Percentiles rank a stretch among this genome's conserved stretches.
Evolutionary conservation across 2,797 vertebrate species (phyloP).

Genomic region (Mormyrops boulengeri): DNA sequence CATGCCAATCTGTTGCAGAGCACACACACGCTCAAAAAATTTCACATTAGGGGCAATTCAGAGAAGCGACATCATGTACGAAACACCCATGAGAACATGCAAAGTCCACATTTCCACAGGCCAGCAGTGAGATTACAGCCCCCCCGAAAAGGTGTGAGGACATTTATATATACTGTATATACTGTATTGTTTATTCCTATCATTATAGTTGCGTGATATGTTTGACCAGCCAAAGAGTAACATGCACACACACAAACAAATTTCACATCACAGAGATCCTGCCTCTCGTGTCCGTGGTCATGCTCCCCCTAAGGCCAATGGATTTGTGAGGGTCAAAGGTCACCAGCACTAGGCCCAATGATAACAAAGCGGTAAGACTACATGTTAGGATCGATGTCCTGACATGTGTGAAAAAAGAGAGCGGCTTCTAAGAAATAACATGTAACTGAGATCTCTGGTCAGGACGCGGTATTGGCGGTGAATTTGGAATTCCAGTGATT

Average conservation of each 20-base stretch:
- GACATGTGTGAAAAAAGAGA: not conserved
- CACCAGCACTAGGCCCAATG: slow-evolving; percentile 15
- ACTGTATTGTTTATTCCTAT: not conserved
- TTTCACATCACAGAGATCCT: slow-evolving; percentile 6
- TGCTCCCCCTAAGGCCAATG: slow-evolving; percentile 14
- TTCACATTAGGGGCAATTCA: not conserved
- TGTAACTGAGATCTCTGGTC: slow-evolving; percentile 5
- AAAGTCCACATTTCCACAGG: not conserved
- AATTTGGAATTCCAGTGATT: not conserved
- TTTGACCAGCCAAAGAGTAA: not conserved
- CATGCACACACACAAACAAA: not conserved
- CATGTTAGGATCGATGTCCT: slow-evolving; percentile 19
- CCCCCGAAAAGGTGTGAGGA: not conserved
- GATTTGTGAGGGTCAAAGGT: slow-evolving; percentile 19
- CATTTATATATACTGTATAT: not conserved
- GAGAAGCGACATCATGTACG: not conserved
- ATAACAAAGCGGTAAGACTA: slow-evolving; percentile 19
- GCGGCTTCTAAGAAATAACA: not conserved
- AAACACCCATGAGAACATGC: not conserved
- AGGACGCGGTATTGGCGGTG: not conserved
- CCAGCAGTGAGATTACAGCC: not conserved
- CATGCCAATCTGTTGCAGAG: not conserved
- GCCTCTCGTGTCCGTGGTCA: slow-evolving; percentile 13
- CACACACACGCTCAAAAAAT: not conserved
- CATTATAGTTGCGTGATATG: not conserved